Base-by-base conservation (phyloP, 2,797 vertebrate species). In the Spatula versicolor region DNA sequence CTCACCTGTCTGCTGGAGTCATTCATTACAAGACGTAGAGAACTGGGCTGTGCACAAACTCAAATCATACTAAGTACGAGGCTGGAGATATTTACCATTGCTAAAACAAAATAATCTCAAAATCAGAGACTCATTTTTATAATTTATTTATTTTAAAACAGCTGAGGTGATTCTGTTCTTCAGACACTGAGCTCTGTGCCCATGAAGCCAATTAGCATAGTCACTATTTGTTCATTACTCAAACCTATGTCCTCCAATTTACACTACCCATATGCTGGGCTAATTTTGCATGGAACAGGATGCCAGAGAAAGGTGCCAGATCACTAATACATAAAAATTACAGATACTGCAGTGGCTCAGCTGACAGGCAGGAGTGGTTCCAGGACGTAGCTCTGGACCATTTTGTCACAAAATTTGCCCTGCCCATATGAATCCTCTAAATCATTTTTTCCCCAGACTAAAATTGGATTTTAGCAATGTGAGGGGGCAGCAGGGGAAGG, bases 301-400 rank as follows among this genome's bases (percentile, higher is more conserved):
- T 76, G 81, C 90, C 93, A 92, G 41, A 94, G 67, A n/a, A 86
- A 95, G 86, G 83, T 76, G 93, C 94, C 92, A 96, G 92, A 73
- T 88, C 67, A 33, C 90, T 92, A 96, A 95, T 82, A 93, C 60
- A 84, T 79, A 92, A 93, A 95, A 92, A 95, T 94, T 84, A 95
- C 88, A 82, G 91, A 90, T 81, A 69, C 67, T 88, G 80, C 90
- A 79, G 72, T 41, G 63, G 63, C 88, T 93, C 74, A 90, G 90
- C 96, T 92, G 90, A 94, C 54, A 86, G 62, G 45, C 73, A 96
- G 87, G 58, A 83, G 73, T 74, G 82, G 54, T 95, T 96, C 94
- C 91, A 95, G 88, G 63, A 90, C 30, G 28, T 64, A 82, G 64
- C 71, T 73, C 92, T 30, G 33, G 86, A 86, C 63, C n/a, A 84